Evolutionary conservation across 2,113 vertebrate genomes (phyloP).

Genomic region (Hippocampus barbouri): DNA sequence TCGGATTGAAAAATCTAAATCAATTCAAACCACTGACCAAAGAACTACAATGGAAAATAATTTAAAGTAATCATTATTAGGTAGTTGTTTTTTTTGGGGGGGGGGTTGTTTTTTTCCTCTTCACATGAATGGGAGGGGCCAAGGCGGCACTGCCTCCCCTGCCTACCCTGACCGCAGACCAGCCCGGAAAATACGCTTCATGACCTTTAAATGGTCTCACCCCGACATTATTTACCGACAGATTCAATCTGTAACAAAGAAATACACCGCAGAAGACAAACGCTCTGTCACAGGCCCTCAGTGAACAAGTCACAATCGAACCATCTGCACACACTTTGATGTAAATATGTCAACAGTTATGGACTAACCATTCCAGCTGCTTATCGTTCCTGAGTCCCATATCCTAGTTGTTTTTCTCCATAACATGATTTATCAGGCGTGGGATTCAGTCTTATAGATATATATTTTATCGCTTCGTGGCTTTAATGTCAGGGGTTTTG

Average conservation of each 20-base stretch:
- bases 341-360: slow-evolving; percentile 52
- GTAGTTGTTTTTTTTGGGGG: too few species aligned
- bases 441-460: slow-evolving; percentile 36
- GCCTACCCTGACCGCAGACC: too few species aligned
- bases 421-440: slow-evolving; percentile 63
- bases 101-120: too few species aligned
- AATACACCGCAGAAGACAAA: slow-evolving; percentile 31
- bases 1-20: too few species aligned
- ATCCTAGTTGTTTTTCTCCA: slow-evolving; percentile 24
- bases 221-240: slow-evolving; percentile 3
- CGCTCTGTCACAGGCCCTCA: slow-evolving; percentile 15
- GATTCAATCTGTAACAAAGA: slow-evolving; percentile 8
- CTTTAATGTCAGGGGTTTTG: slow-evolving; percentile 40
- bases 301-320: slow-evolving; percentile 36
- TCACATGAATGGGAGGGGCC: too few species aligned
- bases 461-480: slow-evolving; percentile 18
- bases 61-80: too few species aligned
- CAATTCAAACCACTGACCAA: too few species aligned
- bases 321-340: slow-evolving; percentile 37
- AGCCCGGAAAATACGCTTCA: too few species aligned
- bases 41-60: too few species aligned
- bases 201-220: slow-evolving; percentile 1
- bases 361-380: slow-evolving; percentile 32
- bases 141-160: too few species aligned
- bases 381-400: slow-evolving; percentile 23